phyloP scores from a whole-genome alignment of 2,113 vertebrate genomes.

The Casuarius casuarius region DNA sequence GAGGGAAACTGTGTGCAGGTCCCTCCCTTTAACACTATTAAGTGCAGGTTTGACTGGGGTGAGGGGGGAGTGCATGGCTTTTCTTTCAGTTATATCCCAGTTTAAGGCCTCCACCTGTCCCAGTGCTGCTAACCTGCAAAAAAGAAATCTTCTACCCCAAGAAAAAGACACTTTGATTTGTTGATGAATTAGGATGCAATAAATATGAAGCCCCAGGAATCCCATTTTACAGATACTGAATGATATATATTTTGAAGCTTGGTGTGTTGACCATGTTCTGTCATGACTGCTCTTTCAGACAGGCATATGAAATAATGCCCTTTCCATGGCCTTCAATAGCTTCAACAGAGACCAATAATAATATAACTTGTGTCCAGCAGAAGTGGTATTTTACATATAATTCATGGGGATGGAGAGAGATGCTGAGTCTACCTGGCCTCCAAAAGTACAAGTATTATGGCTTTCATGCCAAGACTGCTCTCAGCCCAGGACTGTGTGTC shows the following conservation, averaged over 20 bases:
- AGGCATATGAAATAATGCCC: not conserved
- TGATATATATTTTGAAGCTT: not conserved
- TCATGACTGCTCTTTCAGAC: not conserved
- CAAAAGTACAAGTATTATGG: not conserved
- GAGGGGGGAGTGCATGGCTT: no score
- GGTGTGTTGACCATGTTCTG: accelerated
- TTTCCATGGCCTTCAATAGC: not conserved
- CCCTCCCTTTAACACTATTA: not conserved
- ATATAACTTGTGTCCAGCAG: not conserved
- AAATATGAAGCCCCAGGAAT: not conserved
- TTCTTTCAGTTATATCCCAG: not conserved
- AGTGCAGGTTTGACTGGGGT: not conserved
- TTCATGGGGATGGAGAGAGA: not conserved
- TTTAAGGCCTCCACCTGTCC: not conserved
- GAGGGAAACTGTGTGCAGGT: not conserved
- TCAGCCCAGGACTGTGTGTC: not conserved
- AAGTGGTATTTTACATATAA: not conserved
- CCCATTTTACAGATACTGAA: accelerated
- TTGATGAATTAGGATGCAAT: not conserved
- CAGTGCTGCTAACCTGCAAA: not conserved
- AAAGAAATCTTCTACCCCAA: not conserved
- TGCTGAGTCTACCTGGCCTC: not conserved
- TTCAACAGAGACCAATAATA: no score
- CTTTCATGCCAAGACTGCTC: not conserved
- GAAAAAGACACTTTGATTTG: not conserved